Evolutionary conservation across 2,113 vertebrate genomes (phyloP).

Genomic region (Diadophis punctatus): DNA sequence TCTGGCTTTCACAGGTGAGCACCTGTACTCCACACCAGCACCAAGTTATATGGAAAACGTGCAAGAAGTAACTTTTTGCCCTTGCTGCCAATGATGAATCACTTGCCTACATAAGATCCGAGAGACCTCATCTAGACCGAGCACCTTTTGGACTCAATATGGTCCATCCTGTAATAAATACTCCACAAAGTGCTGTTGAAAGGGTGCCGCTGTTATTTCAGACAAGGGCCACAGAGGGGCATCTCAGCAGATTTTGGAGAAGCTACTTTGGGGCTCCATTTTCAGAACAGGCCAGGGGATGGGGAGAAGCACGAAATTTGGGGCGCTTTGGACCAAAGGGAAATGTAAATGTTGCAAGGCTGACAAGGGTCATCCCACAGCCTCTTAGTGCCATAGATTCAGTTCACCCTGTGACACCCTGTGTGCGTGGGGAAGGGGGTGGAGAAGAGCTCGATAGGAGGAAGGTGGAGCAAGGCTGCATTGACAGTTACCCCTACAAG

Average conservation of each 20-base stretch:
- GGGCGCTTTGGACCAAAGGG: neutral
- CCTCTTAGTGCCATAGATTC: neutral
- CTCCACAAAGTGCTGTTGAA: neutral
- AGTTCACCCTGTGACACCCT: neutral
- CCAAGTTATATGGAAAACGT: neutral
- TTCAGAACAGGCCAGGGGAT: too few species aligned
- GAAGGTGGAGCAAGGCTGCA: neutral
- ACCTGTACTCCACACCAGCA: too few species aligned
- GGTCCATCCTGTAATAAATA: neutral
- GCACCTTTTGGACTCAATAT: neutral
- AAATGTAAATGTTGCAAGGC: neutral
- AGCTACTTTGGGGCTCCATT: too few species aligned
- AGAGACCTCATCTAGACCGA: neutral
- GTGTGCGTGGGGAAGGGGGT: too few species aligned
- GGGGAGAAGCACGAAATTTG: neutral
- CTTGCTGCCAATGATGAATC: neutral
- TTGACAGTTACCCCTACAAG: neutral
- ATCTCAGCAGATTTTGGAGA: too few species aligned
- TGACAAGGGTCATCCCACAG: neutral
- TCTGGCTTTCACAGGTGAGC: neutral
- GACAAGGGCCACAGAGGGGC: neutral
- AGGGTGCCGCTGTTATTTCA: neutral
- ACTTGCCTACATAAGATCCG: neutral
- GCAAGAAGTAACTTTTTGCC: neutral
- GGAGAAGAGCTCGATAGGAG: neutral